Conservation (phyloP, 2,888 invertebrate species). For the Hyposoter dolosus region DNA sequence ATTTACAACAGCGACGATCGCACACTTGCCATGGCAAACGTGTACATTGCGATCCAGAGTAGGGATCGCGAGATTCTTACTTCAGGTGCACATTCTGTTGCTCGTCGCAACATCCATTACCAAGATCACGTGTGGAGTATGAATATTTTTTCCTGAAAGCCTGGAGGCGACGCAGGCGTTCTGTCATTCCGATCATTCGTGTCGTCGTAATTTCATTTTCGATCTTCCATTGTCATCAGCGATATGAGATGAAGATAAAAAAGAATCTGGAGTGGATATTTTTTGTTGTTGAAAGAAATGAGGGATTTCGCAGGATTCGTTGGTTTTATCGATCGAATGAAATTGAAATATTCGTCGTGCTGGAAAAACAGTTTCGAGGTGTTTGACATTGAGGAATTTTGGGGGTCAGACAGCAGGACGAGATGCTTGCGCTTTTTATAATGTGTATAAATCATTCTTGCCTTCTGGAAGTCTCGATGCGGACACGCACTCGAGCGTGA, state of each 20-base stretch:
- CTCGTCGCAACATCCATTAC: slow-evolving; percentile 56
- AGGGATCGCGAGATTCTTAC: slow-evolving; percentile 49
- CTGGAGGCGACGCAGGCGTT: slow-evolving; percentile 50
- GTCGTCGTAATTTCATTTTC: slow-evolving; percentile 75
- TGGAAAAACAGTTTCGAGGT: neutral
- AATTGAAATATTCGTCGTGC: neutral
- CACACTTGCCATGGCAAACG: neutral
- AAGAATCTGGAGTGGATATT: neutral
- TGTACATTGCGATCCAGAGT: slow-evolving; percentile 12
- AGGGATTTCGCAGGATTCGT: neutral
- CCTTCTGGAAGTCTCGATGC: slow-evolving; percentile 52
- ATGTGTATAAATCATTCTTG: slow-evolving; percentile 30
- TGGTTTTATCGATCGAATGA: neutral
- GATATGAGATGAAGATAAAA: neutral
- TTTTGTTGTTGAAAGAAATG: neutral
- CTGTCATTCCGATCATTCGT: slow-evolving; percentile 74
- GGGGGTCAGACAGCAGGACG: neutral
- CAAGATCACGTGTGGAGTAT: slow-evolving; percentile 17
- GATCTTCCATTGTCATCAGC: too few relatives aligned
- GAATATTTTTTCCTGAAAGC: slow-evolving; percentile 44
- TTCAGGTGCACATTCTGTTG: slow-evolving; percentile 48
- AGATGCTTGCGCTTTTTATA: slow-evolving; percentile 6
- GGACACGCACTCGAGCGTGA: slow-evolving; percentile 77
- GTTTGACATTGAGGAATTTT: slow-evolving; percentile 18
- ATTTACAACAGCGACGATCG: slow-evolving; percentile 5